Conservation (phyloP, 2,888 invertebrate genomes). For the Hipparchia sbordonii region DNA sequence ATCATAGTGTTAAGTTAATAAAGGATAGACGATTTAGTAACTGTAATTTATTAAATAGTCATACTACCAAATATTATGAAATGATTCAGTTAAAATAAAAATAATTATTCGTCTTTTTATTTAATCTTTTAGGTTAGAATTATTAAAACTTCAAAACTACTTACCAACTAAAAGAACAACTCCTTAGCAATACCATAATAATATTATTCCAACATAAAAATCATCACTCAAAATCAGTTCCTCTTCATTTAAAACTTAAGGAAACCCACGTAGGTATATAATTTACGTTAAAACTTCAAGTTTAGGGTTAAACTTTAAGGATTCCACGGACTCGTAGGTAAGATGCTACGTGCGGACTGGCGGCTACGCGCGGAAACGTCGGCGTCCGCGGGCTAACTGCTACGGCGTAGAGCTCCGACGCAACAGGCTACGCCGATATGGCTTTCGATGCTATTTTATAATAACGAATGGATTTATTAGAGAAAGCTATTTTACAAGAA, state of each 20-base stretch:
- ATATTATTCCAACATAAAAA: slow-evolving; percentile 5
- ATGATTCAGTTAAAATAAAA: no score
- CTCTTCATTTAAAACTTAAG: slow-evolving; percentile 19
- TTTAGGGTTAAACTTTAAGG: slow-evolving; percentile 18
- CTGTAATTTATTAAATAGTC: no score
- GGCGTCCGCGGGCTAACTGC: slow-evolving; percentile 71
- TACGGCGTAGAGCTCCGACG: slow-evolving; percentile 61
- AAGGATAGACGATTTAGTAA: no score
- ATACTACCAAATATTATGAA: no score
- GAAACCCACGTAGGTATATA: slow-evolving; percentile 12
- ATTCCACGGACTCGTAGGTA: slow-evolving; percentile 17
- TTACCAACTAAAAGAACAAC: slow-evolving; percentile 29
- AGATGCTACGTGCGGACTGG: slow-evolving; percentile 38
- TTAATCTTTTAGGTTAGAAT: no score
- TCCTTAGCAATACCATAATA: slow-evolving; percentile 26
- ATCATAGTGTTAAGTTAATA: no score
- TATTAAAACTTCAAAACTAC: neutral
- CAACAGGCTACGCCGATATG: slow-evolving; percentile 62
- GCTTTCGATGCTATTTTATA: slow-evolving; percentile 27
- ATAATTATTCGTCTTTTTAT: no score
- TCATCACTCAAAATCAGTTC: slow-evolving; percentile 22
- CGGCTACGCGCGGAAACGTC: slow-evolving; percentile 68
- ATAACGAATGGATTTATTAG: slow-evolving; percentile 2
- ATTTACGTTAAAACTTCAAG: slow-evolving; percentile 25
- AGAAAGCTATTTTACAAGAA: neutral